Percentiles rank a stretch among this genome's conserved stretches.
These are phyloP conservation scores for Ennomos fuscantarius DNA, from an alignment of 2,888 invertebrate genomes.

Conservation along the genomic window DNA sequence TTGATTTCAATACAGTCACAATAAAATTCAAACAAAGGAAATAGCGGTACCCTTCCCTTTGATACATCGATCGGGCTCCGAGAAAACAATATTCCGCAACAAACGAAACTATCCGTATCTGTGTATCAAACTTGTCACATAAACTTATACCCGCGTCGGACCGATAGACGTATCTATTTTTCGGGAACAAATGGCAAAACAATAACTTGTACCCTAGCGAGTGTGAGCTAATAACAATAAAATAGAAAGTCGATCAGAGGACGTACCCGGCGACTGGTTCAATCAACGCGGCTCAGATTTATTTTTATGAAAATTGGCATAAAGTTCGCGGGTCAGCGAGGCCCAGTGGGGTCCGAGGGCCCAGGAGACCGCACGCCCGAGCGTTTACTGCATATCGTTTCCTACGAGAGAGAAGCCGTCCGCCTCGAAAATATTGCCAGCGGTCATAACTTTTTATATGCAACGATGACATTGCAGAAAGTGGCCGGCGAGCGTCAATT, in stretches of 20 bases:
- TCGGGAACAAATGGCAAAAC: constrained; percentile 80
- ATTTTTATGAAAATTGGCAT: constrained; percentile 86
- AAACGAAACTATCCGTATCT: constrained; percentile 35
- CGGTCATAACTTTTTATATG: constrained; percentile 85
- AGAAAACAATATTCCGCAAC: constrained; percentile 40
- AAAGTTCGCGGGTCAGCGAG: constrained; percentile 82
- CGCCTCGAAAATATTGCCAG: constrained; percentile 80
- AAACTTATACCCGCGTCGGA: constrained; percentile 55
- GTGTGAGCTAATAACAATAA: constrained; percentile 83
- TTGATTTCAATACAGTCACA: no score
- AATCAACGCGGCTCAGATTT: constrained; percentile 84
- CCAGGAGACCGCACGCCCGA: constrained; percentile 82
- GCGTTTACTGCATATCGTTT: constrained; percentile 85
- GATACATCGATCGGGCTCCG: constrained; percentile 25
- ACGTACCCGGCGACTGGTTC: constrained; percentile 80
- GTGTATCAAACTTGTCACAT: constrained; percentile 55
- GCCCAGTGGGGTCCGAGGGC: constrained; percentile 66
- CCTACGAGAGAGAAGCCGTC: constrained; percentile 59
- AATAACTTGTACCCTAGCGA: constrained; percentile 83
- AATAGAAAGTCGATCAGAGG: constrained; percentile 81
- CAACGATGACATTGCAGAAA: constrained; percentile 84
- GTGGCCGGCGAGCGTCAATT: constrained; percentile 60
- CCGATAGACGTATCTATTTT: constrained; percentile 63
- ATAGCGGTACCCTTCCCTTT: constrained; percentile 26
- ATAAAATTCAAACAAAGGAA: background rate